Percentiles rank a stretch among this genome's conserved stretches.
phyloP scores from a whole-genome alignment of 2,797 vertebrate genomes.

The Nannoperca obscura region DNA sequence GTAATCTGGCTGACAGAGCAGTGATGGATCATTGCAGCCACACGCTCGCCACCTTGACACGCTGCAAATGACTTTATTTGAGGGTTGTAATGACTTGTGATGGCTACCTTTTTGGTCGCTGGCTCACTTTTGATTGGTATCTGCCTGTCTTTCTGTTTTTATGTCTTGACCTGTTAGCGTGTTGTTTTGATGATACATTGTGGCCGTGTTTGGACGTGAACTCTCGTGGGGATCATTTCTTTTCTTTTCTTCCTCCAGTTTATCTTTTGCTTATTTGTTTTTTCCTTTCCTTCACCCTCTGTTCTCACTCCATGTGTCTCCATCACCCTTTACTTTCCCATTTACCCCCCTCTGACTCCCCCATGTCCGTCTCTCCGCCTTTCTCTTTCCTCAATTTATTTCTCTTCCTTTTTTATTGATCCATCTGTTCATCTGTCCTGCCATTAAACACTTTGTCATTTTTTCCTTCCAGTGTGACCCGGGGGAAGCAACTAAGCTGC shows the following conservation, averaged over 20 bases:
- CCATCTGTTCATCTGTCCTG: conserved; percentile 21
- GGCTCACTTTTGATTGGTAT: conserved; percentile 28
- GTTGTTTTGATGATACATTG: conserved; percentile 19
- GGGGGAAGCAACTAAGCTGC: conserved; percentile 89
- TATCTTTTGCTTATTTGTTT: conserved; percentile 41
- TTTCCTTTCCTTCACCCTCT: conserved; percentile 16
- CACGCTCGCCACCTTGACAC: conserved; percentile 34
- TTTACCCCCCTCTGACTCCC: conserved; percentile 16
- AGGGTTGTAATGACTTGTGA: conserved; percentile 52
- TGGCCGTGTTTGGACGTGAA: conserved; percentile 19
- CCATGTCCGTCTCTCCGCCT: background rate
- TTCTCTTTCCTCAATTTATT: conserved; percentile 43
- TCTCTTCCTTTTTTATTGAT: conserved; percentile 41
- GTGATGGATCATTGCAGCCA: conserved; percentile 65
- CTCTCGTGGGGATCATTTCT: background rate
- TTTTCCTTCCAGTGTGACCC: conserved; percentile 68
- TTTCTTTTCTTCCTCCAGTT: conserved; percentile 8
- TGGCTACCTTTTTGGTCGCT: conserved; percentile 33
- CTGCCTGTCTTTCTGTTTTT: conserved; percentile 13
- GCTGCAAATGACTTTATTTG: conserved; percentile 55
- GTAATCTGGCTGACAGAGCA: conserved; percentile 56
- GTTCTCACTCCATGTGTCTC: conserved; percentile 42
- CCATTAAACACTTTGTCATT: conserved; percentile 39
- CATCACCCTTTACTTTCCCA: conserved; percentile 34
- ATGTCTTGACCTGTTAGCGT: conserved; percentile 13